Evolutionary conservation across 2,797 vertebrate genomes (phyloP).

Genomic region (Sebastes itinus): DNA sequence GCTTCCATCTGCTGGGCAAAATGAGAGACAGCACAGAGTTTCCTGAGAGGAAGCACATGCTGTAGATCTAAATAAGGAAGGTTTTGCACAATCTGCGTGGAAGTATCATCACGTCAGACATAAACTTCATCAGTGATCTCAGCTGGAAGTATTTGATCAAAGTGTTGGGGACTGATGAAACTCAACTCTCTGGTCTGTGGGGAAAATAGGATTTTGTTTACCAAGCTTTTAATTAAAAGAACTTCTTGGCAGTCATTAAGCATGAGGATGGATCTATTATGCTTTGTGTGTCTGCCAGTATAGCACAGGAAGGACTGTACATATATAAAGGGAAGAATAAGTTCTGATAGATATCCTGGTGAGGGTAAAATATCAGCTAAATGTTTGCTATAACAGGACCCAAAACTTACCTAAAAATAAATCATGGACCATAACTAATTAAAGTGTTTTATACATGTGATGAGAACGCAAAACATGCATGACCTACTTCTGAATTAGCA

Average conservation of each 20-base stretch:
- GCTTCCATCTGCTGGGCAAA: constrained; percentile 53
- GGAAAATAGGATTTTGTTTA: not conserved
- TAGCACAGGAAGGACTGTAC: not conserved
- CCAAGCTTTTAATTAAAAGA: not conserved
- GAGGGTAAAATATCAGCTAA: not conserved
- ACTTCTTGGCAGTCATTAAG: not conserved
- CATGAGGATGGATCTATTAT: not conserved
- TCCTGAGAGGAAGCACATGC: not conserved
- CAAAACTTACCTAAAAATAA: not conserved
- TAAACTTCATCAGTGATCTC: not conserved
- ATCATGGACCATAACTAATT: not conserved
- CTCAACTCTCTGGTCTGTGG: not conserved
- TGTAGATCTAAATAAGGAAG: not conserved
- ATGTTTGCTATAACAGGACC: not conserved
- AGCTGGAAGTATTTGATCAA: not conserved
- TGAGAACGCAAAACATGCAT: not conserved
- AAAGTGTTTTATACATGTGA: not conserved
- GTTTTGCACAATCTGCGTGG: not conserved
- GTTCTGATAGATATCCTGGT: not conserved
- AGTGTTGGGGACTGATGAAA: not conserved
- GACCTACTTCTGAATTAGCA: not conserved
- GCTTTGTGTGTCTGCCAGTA: not conserved
- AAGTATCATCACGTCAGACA: not conserved
- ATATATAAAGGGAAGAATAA: not conserved
- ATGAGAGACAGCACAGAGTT: not conserved